phyloP scores from a whole-genome alignment of 2,113 vertebrate species.

The Ictalurus furcatus region DNA sequence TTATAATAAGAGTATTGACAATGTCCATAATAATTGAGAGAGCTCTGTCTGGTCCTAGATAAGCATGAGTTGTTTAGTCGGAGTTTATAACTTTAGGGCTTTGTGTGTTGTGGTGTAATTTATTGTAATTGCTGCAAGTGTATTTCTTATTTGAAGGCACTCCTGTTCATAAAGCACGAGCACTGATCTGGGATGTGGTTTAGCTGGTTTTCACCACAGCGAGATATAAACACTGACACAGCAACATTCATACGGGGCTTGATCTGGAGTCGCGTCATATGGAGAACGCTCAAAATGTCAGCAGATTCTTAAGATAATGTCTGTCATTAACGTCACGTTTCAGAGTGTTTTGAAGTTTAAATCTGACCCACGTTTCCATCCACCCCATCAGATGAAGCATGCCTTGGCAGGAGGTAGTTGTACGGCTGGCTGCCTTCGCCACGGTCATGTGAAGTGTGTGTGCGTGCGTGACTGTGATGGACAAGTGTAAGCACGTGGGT shows the following conservation, averaged over 20 bases:
- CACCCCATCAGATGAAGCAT: conserved; percentile 35
- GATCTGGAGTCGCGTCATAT: background rate
- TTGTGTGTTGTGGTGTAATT: background rate
- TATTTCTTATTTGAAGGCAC: background rate
- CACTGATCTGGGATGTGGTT: background rate
- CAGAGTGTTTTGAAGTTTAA: background rate
- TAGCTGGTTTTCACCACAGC: background rate
- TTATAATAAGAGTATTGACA: background rate
- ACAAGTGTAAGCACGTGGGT: conserved; percentile 98
- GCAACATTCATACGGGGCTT: background rate
- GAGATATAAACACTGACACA: background rate
- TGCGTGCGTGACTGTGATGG: conserved; percentile 74
- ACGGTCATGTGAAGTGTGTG: conserved; percentile 47
- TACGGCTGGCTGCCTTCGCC: conserved; percentile 37
- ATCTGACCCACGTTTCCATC: background rate
- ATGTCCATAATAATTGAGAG: background rate
- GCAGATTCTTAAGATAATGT: background rate
- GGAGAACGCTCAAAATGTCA: background rate
- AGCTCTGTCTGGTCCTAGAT: background rate
- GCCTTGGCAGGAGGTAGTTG: conserved; percentile 40
- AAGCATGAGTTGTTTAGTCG: background rate
- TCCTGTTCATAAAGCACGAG: background rate
- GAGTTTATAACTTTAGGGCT: background rate
- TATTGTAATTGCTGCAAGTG: background rate
- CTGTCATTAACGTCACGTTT: background rate